A percentile compares a stretch with the other conserved stretches of the same genome.
Conservation (phyloP, 2,113 vertebrate species). For the Reinhardtius hippoglossoides region DNA sequence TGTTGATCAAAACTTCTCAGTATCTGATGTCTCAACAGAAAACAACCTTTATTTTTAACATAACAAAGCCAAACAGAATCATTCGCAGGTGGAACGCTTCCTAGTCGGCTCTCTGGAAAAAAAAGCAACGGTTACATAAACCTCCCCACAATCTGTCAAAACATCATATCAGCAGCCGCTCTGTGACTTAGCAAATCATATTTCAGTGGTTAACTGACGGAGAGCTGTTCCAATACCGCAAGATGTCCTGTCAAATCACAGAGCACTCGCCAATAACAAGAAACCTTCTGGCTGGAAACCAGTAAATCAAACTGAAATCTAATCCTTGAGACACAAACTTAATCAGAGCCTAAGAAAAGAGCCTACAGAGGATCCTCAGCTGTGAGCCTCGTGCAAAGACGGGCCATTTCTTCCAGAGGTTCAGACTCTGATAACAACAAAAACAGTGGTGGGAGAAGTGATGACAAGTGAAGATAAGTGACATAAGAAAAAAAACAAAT, state of each 20-base stretch:
- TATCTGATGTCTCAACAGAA: not conserved
- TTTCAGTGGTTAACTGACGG: conserved; percentile 52
- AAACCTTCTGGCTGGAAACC: conserved; percentile 54
- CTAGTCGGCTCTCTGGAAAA: not conserved
- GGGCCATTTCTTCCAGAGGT: conserved; percentile 21
- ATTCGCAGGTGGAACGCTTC: not conserved
- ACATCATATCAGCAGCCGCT: conserved; percentile 34
- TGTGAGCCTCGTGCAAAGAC: conserved; percentile 13
- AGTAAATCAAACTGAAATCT: conserved; percentile 55
- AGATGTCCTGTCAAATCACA: conserved; percentile 52
- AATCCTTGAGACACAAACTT: conserved; percentile 61
- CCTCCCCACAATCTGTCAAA: conserved; percentile 32
- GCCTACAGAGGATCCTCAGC: conserved; percentile 26
- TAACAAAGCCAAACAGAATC: not conserved
- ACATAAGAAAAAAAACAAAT: conserved; percentile 18
- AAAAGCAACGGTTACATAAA: conserved; percentile 17
- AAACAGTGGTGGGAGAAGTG: conserved; percentile 17
- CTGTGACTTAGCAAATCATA: conserved; percentile 49
- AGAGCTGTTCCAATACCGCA: conserved; percentile 33
- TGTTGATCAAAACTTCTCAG: not conserved
- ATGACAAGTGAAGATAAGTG: conserved; percentile 9
- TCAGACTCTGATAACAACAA: conserved; percentile 13
- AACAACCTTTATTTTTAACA: not conserved
- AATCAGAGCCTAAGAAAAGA: conserved; percentile 54
- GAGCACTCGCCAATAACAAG: conserved; percentile 43